A percentile compares a stretch with the other conserved stretches of the same genome.
phyloP scores from a whole-genome alignment of 2,797 vertebrate species.

The Enteromius viviparus region DNA sequence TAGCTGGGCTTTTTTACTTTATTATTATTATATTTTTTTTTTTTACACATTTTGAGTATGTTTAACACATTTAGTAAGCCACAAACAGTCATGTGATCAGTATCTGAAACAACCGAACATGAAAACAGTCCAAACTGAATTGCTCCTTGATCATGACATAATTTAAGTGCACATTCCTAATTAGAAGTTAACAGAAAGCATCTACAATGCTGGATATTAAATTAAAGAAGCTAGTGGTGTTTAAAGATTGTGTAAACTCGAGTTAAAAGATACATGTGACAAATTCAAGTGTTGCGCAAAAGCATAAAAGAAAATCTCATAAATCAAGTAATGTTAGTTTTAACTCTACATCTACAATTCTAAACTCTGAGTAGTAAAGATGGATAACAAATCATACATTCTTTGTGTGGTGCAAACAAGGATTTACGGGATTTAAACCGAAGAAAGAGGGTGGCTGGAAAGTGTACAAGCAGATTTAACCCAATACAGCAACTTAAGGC shows the following conservation, averaged over 20 bases:
- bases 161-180: slow-evolving; percentile 32
- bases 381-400: slow-evolving; percentile 25
- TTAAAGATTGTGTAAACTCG: slow-evolving; percentile 14
- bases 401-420: background rate
- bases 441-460: background rate
- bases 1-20: slow-evolving; percentile 23
- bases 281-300: slow-evolving; percentile 30
- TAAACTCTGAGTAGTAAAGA: background rate
- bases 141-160: slow-evolving; percentile 27
- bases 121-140: slow-evolving; percentile 20
- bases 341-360: background rate
- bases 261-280: slow-evolving; percentile 4
- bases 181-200: slow-evolving; percentile 6
- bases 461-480: background rate
- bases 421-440: background rate
- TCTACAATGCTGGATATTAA: slow-evolving; percentile 10
- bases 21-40: no score
- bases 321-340: slow-evolving; percentile 13
- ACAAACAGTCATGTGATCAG: slow-evolving; percentile 19
- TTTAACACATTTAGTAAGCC: background rate
- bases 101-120: background rate
- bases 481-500: slow-evolving; percentile 35
- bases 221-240: slow-evolving; percentile 11
- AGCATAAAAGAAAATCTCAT: slow-evolving; percentile 1
- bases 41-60: background rate